Evolutionary conservation across 2,888 invertebrate genomes (phyloP).

Genomic region (Campopleginae sp.): DNA sequence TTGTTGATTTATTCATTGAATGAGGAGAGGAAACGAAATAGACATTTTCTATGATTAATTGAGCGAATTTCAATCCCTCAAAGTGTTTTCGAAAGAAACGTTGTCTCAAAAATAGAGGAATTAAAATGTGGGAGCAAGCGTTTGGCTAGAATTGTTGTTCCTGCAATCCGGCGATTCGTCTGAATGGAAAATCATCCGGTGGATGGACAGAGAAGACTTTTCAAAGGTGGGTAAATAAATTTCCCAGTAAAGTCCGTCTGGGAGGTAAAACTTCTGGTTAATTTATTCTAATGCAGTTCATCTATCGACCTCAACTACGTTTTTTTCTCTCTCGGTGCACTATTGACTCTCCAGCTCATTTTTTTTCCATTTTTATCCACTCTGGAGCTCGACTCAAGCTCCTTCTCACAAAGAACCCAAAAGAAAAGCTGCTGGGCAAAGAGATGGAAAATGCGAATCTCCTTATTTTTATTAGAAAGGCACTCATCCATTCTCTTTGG

Average conservation of each 20-base stretch:
- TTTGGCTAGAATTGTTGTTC: not conserved
- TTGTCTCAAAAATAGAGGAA: constrained; percentile 7
- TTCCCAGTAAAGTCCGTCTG: not conserved
- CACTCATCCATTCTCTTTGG: constrained; percentile 26
- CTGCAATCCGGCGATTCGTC: constrained; percentile 25
- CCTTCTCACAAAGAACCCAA: constrained; percentile 19
- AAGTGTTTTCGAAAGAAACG: constrained; percentile 42
- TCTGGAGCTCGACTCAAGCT: not conserved
- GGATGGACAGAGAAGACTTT: not conserved
- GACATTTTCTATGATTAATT: constrained; percentile 23
- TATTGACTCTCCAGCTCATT: constrained; percentile 17
- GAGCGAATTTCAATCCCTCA: constrained; percentile 43
- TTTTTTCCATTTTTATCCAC: constrained; percentile 25
- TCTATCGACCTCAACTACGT: constrained; percentile 15
- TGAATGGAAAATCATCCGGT: not conserved
- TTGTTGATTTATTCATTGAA: not conserved
- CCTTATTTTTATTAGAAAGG: constrained; percentile 23
- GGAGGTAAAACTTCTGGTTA: constrained; percentile 10
- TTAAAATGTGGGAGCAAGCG: constrained; percentile 1
- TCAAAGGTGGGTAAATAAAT: not conserved
- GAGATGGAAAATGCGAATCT: constrained; percentile 22
- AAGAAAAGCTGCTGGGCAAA: not conserved
- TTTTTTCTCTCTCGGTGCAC: constrained; percentile 3
- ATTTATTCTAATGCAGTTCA: constrained; percentile 25
- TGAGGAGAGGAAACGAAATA: not conserved